These are phyloP conservation scores for Oscheius sp. DNA, from an alignment of 2,888 invertebrate species.

Conservation along the genomic window DNA sequence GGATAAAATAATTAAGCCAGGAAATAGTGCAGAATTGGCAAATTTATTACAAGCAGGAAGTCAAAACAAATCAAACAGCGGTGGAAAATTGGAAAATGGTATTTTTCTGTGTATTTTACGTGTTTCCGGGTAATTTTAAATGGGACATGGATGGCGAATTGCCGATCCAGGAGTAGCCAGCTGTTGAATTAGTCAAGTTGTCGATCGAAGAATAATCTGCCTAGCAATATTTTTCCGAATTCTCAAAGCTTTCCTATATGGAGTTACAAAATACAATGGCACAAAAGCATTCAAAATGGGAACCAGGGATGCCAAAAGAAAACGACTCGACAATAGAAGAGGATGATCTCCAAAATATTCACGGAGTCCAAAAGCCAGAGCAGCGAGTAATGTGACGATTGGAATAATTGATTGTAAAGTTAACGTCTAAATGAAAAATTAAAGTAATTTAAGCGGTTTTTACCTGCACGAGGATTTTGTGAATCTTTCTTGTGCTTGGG, in stretches of 20 bases:
- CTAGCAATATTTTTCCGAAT: background rate
- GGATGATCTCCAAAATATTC: background rate
- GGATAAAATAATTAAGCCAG: too few species aligned
- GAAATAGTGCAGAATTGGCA: too few species aligned
- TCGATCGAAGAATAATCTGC: too few species aligned
- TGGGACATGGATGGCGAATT: too few species aligned
- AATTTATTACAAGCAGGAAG: too few species aligned
- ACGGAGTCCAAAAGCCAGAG: background rate
- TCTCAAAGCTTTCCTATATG: slow-evolving; percentile 3
- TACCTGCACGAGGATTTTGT: background rate
- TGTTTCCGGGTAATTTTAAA: too few species aligned
- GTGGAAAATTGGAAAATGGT: too few species aligned
- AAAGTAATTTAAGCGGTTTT: background rate
- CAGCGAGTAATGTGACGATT: background rate
- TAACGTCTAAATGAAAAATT: background rate
- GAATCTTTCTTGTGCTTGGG: background rate
- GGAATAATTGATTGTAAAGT: background rate
- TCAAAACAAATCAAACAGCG: too few species aligned
- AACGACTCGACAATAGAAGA: background rate
- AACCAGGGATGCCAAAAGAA: background rate
- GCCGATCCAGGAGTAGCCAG: too few species aligned
- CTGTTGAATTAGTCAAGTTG: too few species aligned
- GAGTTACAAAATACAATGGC: background rate
- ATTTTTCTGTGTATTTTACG: too few species aligned
- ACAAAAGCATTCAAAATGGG: background rate